Conservation (phyloP, 1,140 invertebrate species). For the Leptinotarsa undecemlineata region DNA sequence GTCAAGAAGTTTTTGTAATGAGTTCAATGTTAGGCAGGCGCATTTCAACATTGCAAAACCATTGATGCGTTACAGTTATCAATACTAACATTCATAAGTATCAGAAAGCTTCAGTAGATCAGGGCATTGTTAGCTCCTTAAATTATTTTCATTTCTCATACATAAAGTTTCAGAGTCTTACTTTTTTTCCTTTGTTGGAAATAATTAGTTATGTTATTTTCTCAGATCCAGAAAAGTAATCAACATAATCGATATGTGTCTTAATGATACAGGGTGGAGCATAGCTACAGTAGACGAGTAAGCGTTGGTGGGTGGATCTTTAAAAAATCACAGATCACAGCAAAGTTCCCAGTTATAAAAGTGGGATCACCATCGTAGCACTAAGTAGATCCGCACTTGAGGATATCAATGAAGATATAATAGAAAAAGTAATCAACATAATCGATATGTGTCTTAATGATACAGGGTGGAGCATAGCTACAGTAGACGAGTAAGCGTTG, state of each 20-base stretch:
- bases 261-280: too few relatives aligned
- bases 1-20: too few relatives aligned
- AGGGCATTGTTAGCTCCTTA: too few relatives aligned
- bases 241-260: conserved; percentile 25
- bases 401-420: neutral
- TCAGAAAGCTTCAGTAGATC: too few relatives aligned
- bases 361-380: neutral
- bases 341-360: conserved; percentile 14
- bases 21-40: too few relatives aligned
- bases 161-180: too few relatives aligned
- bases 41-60: too few relatives aligned
- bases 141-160: too few relatives aligned
- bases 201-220: neutral
- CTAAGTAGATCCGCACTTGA: conserved; percentile 13
- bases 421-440: conserved; percentile 19
- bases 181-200: neutral
- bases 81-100: too few relatives aligned
- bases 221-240: conserved; percentile 28
- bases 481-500: conserved; percentile 26
- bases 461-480: too few relatives aligned
- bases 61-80: too few relatives aligned
- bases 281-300: conserved; percentile 18
- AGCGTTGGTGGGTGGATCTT: conserved; percentile 28
- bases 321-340: conserved; percentile 21
- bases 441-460: conserved; percentile 30